Base-by-base conservation (phyloP, 2,888 invertebrate genomes). In the Syrphus vitripennis region DNA sequence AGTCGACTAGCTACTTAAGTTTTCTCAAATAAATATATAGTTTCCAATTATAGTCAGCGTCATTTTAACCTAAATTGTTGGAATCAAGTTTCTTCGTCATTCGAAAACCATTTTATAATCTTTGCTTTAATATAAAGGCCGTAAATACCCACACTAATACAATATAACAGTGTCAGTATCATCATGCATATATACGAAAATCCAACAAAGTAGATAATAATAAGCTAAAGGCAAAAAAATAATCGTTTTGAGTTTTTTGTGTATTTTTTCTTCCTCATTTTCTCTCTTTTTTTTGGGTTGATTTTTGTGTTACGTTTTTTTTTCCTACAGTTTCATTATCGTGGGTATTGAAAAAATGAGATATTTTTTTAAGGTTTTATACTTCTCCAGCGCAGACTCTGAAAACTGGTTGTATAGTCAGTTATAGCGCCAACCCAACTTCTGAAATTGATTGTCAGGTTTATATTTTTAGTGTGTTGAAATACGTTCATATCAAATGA, bases 81-180 rank as follows among this genome's bases (percentile, higher is more conserved):
- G 55, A 75, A 83, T 83, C 75, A 74, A 80, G 83, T 83, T 83
- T 83, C 63, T 83, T 80, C 75, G 83, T 80, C 79, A 80, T 80
- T 83, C 83, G 83, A 83, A 83, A 83, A 83, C 70, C 9, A 76
- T 70, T 83, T 79, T 83, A n/a, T n/a, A 45, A 83, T 79, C 75
- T 83, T 55, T 31, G 19, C 10, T 61, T 42, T 29, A n/a, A n/a
- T n/a, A n/a, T 26, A 69, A 50, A 45, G 55, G 75, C 70, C 75
- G 70, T 75, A 75, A 80, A 83, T 21, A 50, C 50, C 6, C 50
- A 5, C 24, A 76, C 79, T n/a, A 19, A 67, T 26, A 71, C 75
- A 12, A 24, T 16, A 10, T 50, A 42, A n/a, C n/a, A n/a, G n/a
- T 26, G 26, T 26, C 21, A 26, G 16, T 53, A n/a, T 26, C 9